Base-by-base conservation (phyloP, 1,140 invertebrate genomes). In the Sarcophaga bullata region DNA sequence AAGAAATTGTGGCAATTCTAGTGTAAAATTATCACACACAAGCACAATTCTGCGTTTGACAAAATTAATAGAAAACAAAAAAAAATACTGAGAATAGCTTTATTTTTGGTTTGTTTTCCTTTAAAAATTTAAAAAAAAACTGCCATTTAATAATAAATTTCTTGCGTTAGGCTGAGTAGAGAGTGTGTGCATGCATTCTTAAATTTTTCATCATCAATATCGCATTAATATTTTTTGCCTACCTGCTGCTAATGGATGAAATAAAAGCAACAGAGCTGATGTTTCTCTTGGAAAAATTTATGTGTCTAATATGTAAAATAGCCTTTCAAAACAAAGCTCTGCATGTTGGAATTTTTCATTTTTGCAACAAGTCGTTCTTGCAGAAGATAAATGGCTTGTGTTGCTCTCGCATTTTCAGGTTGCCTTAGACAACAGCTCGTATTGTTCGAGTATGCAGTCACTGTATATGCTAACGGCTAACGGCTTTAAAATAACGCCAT, bases 401-500 rank as follows among this genome's bases (percentile, higher is more conserved):
- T 58, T 58, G 54, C 15, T 58, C 25, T 37, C 25, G 4, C 25
- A 37, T 37, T 37, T 37, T 37, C 4, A 37, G 25, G 54, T 58
- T 58, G 11, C 13, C 10, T 13, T 13, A 58, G 54, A 58, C 54
- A 58, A 8, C 15, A 58, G n/a, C 54, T 0, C 2, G 15, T 58
- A n/a, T 58, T 58, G 54, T 58, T 58, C n/a, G 13, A 13, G n/a
- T n/a, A 58, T 58, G 54, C 54, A 58, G 25, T 37, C 25, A 4
- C 25, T 58, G 54, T n/a, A 58, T n/a, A 58, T n/a, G n/a, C n/a
- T n/a, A n/a, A n/a, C 15, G n/a, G 54, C 54, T 58, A 58, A 58
- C 54, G 54, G 54, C 54, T 58, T 58, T n/a, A 58, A 58, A n/a
- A 58, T n/a, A 58, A 58, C 52, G n/a, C 52, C 52, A 58, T 58